Base-by-base conservation (phyloP, 2,797 vertebrate species). In the Hozukius guyotensis region DNA sequence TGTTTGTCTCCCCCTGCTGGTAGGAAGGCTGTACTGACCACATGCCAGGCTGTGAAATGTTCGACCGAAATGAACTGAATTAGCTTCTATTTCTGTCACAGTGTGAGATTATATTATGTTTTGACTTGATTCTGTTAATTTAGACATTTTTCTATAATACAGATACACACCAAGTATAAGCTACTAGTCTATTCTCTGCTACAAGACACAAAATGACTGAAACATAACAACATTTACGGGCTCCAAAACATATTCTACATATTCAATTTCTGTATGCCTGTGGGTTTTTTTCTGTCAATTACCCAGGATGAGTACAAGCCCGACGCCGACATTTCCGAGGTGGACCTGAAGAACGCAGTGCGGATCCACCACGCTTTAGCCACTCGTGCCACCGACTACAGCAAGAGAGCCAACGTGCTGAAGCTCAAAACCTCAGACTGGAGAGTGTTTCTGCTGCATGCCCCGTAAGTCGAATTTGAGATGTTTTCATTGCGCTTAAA, bases 381-480 rank as follows among this genome's bases (percentile, higher is more conserved):
- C 90, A 99, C 97, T 1, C 95, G 90, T 79, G 98, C 98, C 92
- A 98, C 96, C 0, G 98, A 99, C 93, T 99, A 99, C 95, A 99
- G 97, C 96, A 99, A 99, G 93, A 97, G 94, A 90, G 96, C 97
- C 87, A 97, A 99, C 0, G 98, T 99, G 68, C 95, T 99, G 77
- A 99, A 99, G 87, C 96, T 99, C 57, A 99, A 99, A 94, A 99
- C 98, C 0, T 98, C 98, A 0, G 98, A 99, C 94, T 99, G 98
- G 98, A 97, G 98, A 82, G 98, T 99, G 61, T 99, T 98, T 85
- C 97, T 99, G 74, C 97, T 99, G 85, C 98, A 99, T 85, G 98
- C 98, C 0, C 95, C 97, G 98, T 99, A 91, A 97, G 98, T 90
- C 53, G 0, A 8, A 64, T 27, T 46, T 32, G 0, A n/a, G 7